These are phyloP conservation scores for Pteronotus mesoamericanus DNA, from an alignment of 2,797 vertebrate species.

Conservation along the genomic window DNA sequence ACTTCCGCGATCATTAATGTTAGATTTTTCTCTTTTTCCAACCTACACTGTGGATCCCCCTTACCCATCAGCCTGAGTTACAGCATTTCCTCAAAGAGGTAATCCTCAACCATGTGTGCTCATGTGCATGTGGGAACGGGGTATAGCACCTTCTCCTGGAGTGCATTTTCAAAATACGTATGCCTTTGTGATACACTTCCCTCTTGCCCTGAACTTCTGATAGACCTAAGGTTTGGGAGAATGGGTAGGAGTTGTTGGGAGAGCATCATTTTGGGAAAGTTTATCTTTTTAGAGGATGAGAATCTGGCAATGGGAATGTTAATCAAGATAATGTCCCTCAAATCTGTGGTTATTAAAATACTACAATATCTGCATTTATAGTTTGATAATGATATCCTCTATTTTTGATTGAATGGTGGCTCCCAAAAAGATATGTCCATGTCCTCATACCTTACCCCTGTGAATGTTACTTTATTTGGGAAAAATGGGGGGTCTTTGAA, in stretches of 20 bases:
- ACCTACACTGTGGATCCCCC: not conserved
- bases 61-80: not conserved
- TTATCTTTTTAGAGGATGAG: not conserved
- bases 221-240: not conserved
- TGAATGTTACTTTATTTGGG: constrained; percentile 33
- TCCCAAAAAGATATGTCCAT: not conserved
- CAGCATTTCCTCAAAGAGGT: not conserved
- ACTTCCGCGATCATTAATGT: not conserved
- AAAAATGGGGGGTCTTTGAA: not conserved
- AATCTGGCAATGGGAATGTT: not conserved
- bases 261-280: constrained; percentile 15
- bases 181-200: not conserved
- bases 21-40: not conserved
- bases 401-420: not conserved
- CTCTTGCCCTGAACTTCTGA: constrained; percentile 6
- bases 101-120: not conserved
- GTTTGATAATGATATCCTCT: not conserved
- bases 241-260: not conserved
- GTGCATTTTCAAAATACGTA: not conserved
- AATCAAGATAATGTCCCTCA: not conserved
- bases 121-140: not conserved
- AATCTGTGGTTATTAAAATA: not conserved
- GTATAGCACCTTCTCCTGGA: not conserved
- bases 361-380: not conserved
- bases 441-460: not conserved